Percentiles rank a stretch among this genome's conserved stretches.
These are phyloP conservation scores for Drosophila nr. fundita DNA, from an alignment of 2,888 invertebrate genomes.

Conservation along the genomic window DNA sequence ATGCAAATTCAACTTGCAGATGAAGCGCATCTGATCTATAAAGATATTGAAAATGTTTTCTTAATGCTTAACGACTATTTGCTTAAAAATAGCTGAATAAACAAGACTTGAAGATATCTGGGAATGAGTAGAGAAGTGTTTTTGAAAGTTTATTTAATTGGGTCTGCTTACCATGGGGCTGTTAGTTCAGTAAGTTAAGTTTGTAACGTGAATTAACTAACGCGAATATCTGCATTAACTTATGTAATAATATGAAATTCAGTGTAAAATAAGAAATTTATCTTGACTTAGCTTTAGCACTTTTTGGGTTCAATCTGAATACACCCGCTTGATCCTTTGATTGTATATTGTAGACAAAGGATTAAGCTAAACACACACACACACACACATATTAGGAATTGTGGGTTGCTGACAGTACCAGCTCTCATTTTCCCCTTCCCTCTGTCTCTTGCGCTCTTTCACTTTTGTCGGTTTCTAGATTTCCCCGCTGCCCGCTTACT, in stretches of 20 bases:
- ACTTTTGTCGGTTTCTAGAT: constrained; percentile 4
- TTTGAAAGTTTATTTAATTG: neutral
- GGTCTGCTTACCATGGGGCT: neutral
- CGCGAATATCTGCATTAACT: neutral
- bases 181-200: neutral
- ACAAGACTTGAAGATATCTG: neutral
- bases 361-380: constrained; percentile 33
- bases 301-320: neutral
- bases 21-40: too few species aligned
- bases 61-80: neutral
- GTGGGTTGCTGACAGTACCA: constrained; percentile 13
- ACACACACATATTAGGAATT: constrained; percentile 14
- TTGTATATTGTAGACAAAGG: constrained; percentile 30
- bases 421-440: neutral
- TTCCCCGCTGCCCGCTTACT: constrained; percentile 29
- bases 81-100: neutral
- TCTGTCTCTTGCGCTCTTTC: neutral
- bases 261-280: neutral
- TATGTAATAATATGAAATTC: neutral
- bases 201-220: neutral
- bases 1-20: neutral
- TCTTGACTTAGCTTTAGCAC: neutral
- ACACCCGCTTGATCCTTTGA: constrained; percentile 31
- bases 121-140: neutral
- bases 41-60: neutral